These are phyloP conservation scores for Eupsilia transversa DNA, from an alignment of 2,888 invertebrate species.

Conservation along the genomic window DNA sequence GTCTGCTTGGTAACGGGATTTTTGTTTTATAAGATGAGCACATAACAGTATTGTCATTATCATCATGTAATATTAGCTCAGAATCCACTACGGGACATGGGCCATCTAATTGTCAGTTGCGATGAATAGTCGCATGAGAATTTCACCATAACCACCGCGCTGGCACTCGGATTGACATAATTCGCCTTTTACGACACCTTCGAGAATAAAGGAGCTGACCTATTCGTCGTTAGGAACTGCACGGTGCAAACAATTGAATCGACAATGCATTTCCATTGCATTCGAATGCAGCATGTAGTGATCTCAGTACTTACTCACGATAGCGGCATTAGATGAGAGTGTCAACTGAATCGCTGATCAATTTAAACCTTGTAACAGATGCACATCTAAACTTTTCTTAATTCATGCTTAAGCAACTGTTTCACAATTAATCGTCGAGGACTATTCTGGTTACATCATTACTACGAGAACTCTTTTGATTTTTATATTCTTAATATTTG, in stretches of 20 bases:
- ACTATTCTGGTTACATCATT: slow-evolving; percentile 25
- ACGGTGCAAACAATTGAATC: slow-evolving; percentile 42
- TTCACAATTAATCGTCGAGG: slow-evolving; percentile 34
- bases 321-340: slow-evolving; percentile 50
- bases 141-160: slow-evolving; percentile 24
- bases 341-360: slow-evolving; percentile 65
- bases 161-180: slow-evolving; percentile 40
- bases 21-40: slow-evolving; percentile 16
- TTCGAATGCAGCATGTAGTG: slow-evolving; percentile 37
- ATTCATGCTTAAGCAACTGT: slow-evolving; percentile 47
- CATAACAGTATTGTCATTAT: slow-evolving; percentile 39
- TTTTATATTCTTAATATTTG: slow-evolving; percentile 9
- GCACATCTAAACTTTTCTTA: slow-evolving; percentile 53
- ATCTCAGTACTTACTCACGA: slow-evolving; percentile 53
- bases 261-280: slow-evolving; percentile 39
- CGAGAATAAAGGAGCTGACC: slow-evolving; percentile 48
- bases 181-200: slow-evolving; percentile 51
- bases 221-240: slow-evolving; percentile 34
- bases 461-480: slow-evolving; percentile 5
- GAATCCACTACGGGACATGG: slow-evolving; percentile 2
- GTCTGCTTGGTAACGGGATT: slow-evolving; percentile 42
- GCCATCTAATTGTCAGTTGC: slow-evolving; percentile 26
- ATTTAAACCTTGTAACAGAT: slow-evolving; percentile 66
- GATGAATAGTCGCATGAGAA: slow-evolving; percentile 23
- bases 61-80: slow-evolving; percentile 23